phyloP scores from a whole-genome alignment of 2,888 invertebrate genomes.

The Drosophila neotestacea region DNA sequence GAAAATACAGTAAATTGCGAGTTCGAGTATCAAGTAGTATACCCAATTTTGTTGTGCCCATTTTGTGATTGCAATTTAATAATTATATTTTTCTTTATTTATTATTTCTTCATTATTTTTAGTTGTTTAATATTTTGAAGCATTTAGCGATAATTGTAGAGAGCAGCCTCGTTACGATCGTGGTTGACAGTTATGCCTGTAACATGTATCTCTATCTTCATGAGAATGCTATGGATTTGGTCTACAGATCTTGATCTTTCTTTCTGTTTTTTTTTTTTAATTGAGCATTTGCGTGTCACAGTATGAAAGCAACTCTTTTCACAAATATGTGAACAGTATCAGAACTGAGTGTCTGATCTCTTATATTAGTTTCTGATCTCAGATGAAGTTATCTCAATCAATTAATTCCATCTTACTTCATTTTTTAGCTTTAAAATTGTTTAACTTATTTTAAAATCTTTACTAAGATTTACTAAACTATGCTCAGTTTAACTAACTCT shows the following conservation, averaged over 20 bases:
- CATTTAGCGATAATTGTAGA: slow-evolving; percentile 34
- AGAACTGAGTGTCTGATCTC: not conserved
- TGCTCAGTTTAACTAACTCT: not conserved
- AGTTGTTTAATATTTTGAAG: slow-evolving; percentile 28
- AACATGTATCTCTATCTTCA: not conserved
- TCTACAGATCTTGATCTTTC: slow-evolving; percentile 20
- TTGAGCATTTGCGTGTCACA: slow-evolving; percentile 71
- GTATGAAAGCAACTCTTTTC: slow-evolving; percentile 40
- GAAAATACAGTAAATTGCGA: slow-evolving; percentile 69
- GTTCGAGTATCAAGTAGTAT: slow-evolving; percentile 30
- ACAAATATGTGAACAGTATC: slow-evolving; percentile 17
- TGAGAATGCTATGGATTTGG: slow-evolving; percentile 20
- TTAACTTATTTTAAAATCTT: not conserved
- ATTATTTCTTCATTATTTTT: slow-evolving; percentile 23
- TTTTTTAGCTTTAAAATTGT: no score
- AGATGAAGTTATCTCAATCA: not conserved
- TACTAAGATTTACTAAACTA: no score
- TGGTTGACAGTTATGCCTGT: slow-evolving; percentile 44
- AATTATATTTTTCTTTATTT: slow-evolving; percentile 53
- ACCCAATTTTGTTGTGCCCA: slow-evolving; percentile 50
- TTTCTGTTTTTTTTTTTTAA: slow-evolving; percentile 51
- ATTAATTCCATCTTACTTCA: not conserved
- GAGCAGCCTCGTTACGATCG: slow-evolving; percentile 38
- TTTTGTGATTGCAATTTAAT: slow-evolving; percentile 62
- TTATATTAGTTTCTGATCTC: no score